Evolutionary conservation across 2,113 vertebrate genomes (phyloP).

Genomic region (Silurus asotus): DNA sequence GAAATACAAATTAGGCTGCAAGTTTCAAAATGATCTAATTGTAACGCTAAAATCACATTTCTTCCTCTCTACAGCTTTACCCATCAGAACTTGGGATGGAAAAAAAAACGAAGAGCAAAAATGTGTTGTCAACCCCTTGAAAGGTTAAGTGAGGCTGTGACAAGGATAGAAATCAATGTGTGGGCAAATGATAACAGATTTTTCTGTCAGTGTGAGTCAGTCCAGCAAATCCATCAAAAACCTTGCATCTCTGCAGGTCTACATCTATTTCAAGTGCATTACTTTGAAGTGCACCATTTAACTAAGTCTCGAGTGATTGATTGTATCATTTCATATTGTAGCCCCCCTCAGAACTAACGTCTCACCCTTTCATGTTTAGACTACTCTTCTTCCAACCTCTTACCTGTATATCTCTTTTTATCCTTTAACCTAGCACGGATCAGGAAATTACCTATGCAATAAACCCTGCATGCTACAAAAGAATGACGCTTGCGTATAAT

Average conservation of each 20-base stretch:
- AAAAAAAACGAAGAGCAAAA: neutral
- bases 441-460: slow-evolving; percentile 11
- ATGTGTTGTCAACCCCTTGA: neutral
- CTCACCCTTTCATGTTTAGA: neutral
- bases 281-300: slow-evolving; percentile 20
- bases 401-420: neutral
- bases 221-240: slow-evolving; percentile 36
- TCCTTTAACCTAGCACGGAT: neutral
- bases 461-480: neutral
- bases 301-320: neutral
- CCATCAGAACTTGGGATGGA: neutral
- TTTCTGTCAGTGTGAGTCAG: slow-evolving; percentile 21
- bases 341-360: neutral
- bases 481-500: slow-evolving; percentile 16
- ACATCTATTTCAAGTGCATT: slow-evolving; percentile 29
- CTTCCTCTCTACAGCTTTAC: neutral
- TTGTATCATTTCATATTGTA: neutral
- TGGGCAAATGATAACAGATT: slow-evolving; percentile 39
- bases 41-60: neutral
- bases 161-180: slow-evolving; percentile 36
- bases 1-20: neutral
- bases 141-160: slow-evolving; percentile 17
- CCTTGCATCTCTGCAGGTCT: slow-evolving; percentile 22
- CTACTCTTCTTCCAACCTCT: neutral
- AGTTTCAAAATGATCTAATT: neutral